These are phyloP conservation scores for Numenius phaeopus DNA, from an alignment of 2,797 vertebrate species.

Conservation along the genomic window DNA sequence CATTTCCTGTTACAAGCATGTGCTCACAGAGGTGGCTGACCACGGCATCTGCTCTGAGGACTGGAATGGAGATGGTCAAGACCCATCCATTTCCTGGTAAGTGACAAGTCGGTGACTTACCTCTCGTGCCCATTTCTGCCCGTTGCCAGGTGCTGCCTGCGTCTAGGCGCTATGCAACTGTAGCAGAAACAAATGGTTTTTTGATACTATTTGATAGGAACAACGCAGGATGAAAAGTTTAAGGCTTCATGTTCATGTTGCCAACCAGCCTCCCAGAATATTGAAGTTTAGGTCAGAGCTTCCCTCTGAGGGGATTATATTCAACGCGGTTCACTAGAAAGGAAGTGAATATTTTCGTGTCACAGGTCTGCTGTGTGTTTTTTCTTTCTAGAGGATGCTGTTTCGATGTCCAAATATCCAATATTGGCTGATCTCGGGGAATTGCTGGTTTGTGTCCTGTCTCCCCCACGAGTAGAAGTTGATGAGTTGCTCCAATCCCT, in stretches of 20 bases:
- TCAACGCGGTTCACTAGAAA: background rate
- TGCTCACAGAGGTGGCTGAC: background rate
- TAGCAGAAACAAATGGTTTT: background rate
- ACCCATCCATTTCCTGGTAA: background rate
- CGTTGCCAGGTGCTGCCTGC: accelerated
- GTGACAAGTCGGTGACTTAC: background rate
- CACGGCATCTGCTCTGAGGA: background rate
- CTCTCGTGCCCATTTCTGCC: background rate
- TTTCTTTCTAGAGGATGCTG: background rate
- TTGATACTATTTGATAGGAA: background rate
- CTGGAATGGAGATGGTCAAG: background rate
- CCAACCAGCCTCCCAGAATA: background rate
- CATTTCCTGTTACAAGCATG: background rate
- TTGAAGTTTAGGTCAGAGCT: background rate
- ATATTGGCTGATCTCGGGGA: background rate
- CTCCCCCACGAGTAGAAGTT: background rate
- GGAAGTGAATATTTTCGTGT: background rate
- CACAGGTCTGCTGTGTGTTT: background rate
- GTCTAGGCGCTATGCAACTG: background rate
- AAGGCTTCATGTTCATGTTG: background rate
- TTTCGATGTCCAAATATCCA: background rate
- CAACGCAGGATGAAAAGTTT: background rate
- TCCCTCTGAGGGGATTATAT: background rate
- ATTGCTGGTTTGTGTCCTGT: background rate
- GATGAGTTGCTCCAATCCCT: background rate